Percentiles rank a stretch among this genome's conserved stretches.
Conservation (phyloP, 2,888 invertebrate species). For the Volucella bombylans region DNA sequence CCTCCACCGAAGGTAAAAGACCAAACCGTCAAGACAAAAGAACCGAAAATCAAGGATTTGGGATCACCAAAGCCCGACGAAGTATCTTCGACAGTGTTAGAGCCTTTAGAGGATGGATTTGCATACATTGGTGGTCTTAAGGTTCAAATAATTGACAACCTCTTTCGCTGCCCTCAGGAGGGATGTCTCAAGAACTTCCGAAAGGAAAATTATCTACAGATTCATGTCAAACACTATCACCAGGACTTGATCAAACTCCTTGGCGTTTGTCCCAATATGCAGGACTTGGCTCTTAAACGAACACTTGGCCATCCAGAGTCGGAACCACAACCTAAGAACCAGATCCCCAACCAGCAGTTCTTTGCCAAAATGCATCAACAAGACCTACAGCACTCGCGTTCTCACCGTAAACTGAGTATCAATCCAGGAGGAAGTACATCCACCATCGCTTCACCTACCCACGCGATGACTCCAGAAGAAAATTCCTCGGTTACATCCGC, state of each 20-base stretch:
- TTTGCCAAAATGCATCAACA: slow-evolving; percentile 82
- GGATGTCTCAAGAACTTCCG: slow-evolving; percentile 94
- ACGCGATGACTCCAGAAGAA: slow-evolving; percentile 50
- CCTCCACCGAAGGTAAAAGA: slow-evolving; percentile 67
- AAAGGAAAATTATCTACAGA: slow-evolving; percentile 93
- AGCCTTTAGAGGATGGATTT: slow-evolving; percentile 78
- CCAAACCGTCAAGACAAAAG: slow-evolving; percentile 32
- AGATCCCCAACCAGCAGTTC: slow-evolving; percentile 82
- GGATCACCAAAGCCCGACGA: not conserved
- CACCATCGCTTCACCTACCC: slow-evolving; percentile 61
- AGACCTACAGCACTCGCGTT: slow-evolving; percentile 79
- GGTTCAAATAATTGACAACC: slow-evolving; percentile 87
- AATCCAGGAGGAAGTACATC: slow-evolving; percentile 50
- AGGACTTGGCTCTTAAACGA: slow-evolving; percentile 92
- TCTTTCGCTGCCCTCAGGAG: slow-evolving; percentile 89
- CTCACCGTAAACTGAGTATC: slow-evolving; percentile 75
- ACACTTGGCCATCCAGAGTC: slow-evolving; percentile 86
- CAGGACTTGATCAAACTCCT: slow-evolving; percentile 88
- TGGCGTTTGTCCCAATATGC: slow-evolving; percentile 92
- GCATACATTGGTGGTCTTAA: slow-evolving; percentile 84
- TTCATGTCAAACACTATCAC: slow-evolving; percentile 98
- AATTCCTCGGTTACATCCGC: not conserved
- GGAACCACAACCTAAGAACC: slow-evolving; percentile 80
- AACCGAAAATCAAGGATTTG: not conserved
- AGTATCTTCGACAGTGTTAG: slow-evolving; percentile 1